Evolutionary conservation across 2,888 invertebrate species (phyloP).

Genomic region (Omphaloscelis lunosa): DNA sequence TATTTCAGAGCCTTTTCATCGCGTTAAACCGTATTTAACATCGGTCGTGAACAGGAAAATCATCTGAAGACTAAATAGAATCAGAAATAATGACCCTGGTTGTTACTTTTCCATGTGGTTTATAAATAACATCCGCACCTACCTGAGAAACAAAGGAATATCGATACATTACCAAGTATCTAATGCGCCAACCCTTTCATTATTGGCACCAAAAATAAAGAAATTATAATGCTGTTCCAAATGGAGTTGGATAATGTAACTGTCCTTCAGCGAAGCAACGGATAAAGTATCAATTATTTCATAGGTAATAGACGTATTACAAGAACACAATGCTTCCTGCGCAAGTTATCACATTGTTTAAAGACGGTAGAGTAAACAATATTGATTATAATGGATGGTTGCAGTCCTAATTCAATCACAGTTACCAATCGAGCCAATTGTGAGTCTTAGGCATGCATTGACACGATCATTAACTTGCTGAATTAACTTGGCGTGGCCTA

Average conservation of each 20-base stretch:
- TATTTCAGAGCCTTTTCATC: slow-evolving; percentile 7
- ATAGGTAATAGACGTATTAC: slow-evolving; percentile 9
- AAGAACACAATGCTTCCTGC: slow-evolving; percentile 32
- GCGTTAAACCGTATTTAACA: not conserved
- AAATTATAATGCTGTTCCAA: not conserved
- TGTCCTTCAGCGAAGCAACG: not conserved
- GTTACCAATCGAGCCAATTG: slow-evolving; percentile 77
- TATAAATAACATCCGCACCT: slow-evolving; percentile 18
- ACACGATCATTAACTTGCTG: slow-evolving; percentile 54
- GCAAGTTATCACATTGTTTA: slow-evolving; percentile 63
- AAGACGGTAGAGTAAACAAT: slow-evolving; percentile 64
- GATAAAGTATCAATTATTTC: slow-evolving; percentile 22
- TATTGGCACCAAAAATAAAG: not conserved
- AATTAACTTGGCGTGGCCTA: slow-evolving; percentile 49
- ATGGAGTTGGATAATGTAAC: not conserved
- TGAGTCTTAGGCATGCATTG: slow-evolving; percentile 54
- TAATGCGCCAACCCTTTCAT: not conserved
- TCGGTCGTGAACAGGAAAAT: slow-evolving; percentile 36
- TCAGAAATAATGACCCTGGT: not conserved
- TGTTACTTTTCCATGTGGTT: slow-evolving; percentile 5
- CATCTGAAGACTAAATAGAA: not conserved
- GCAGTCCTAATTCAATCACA: slow-evolving; percentile 76
- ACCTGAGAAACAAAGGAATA: slow-evolving; percentile 30
- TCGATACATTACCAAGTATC: not conserved
- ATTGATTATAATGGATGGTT: slow-evolving; percentile 73